Base-by-base conservation (phyloP, 2,888 invertebrate species). In the Dicyrtomina minuta region DNA sequence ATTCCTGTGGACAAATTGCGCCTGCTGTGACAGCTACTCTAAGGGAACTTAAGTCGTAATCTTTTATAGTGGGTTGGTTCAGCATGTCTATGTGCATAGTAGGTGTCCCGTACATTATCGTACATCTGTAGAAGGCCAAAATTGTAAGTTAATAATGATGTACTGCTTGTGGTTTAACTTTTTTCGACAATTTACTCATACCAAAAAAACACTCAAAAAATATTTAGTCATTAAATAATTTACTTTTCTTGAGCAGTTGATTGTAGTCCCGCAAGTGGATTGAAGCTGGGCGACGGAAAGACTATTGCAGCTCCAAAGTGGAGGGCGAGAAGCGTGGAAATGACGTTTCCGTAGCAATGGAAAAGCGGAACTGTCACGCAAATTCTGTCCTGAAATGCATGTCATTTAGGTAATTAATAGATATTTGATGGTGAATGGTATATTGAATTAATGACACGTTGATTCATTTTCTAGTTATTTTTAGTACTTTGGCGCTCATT, bases 11-110 rank as follows among this genome's bases (percentile, higher is more conserved):
- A 73, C 90, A 89, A 0, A 88, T 84, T 0, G 93, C 86, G 5
- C 92, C 93, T 0, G 90, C 91, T 43, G 87, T 87, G 1, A 90
- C 80, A 0, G 89, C 90, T 53, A 85, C 81, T 74, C 84, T 24
- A 26, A 78, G 59, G 1, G 74, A 77, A 12, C 79, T 76, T 22
- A 81, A 82, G 60, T 85, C 84, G 27, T 87, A 82, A 1, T 84
- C 82, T 17, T 83, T 79, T 12, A 76, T 66, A 39, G 82, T 81
- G 77, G 86, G 85, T 5, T 81, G 81, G 33, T 84, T 84, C 51
- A 92, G 81, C 74, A 91, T 83, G 82, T 92, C 91, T 15, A 91
- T 87, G 81, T 90, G 90, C 93, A 71, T 78, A 1, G 93, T 93
- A 6, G 93, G 92, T 0, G 92, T 92, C 44, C 92, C 92, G 79